Percentiles rank a stretch among this genome's conserved stretches.
Conservation (phyloP, 1,140 invertebrate genomes). For the Pollicipes pollicipes region DNA sequence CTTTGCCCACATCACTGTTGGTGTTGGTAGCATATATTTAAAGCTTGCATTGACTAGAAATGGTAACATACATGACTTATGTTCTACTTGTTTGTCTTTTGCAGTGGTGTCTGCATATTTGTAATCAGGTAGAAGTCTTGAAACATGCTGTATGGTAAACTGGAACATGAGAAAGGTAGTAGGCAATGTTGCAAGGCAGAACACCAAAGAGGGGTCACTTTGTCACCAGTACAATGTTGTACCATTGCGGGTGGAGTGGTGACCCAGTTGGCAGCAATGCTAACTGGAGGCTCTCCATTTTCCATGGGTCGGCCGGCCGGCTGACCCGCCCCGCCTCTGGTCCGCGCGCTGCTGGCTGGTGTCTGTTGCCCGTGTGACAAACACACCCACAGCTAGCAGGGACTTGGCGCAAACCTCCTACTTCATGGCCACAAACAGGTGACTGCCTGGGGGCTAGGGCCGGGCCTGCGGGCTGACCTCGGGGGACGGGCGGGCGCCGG, state of each 20-base stretch:
- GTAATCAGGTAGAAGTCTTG: too few species aligned
- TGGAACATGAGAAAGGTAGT: too few species aligned
- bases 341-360: conserved; percentile 13
- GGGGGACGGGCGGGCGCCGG: too few species aligned
- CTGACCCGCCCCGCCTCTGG: conserved; percentile 13
- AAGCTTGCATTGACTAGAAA: too few species aligned
- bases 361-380: conserved; percentile 10
- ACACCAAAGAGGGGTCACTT: too few species aligned
- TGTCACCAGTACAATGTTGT: background rate
- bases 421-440: conserved; percentile 94
- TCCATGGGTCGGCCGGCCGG: conserved; percentile 16
- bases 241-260: background rate
- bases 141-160: too few species aligned
- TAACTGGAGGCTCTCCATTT: conserved; percentile 16
- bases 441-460: conserved; percentile 18
- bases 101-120: too few species aligned
- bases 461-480: background rate
- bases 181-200: too few species aligned
- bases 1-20: too few species aligned
- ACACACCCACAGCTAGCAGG: conserved; percentile 55
- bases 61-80: too few species aligned
- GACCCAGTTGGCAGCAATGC: conserved; percentile 9
- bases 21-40: too few species aligned
- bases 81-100: too few species aligned
- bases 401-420: conserved; percentile 92